Conservation (phyloP, 2,888 invertebrate genomes). For the Brachypterus glaber region DNA sequence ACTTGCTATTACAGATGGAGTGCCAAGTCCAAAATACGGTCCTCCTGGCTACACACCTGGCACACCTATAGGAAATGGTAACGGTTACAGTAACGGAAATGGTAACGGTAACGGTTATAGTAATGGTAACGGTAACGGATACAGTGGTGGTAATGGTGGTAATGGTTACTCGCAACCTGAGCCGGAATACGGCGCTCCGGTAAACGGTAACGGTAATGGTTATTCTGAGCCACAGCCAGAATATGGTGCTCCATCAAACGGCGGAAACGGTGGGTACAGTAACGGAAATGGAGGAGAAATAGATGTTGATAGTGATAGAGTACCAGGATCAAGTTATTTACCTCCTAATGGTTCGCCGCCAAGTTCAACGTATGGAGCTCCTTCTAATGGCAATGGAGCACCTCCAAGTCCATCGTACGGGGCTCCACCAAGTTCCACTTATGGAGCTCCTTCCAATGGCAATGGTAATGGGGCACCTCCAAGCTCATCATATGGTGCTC, state of each 20-base stretch:
- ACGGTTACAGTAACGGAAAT: constrained; percentile 16
- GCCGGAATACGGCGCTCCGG: constrained; percentile 38
- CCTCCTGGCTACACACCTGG: constrained; percentile 21
- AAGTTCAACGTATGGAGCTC: constrained; percentile 18
- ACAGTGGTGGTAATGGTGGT: constrained; percentile 16
- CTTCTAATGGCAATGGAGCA: constrained; percentile 25
- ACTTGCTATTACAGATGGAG: constrained; percentile 38
- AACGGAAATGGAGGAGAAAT: constrained; percentile 21
- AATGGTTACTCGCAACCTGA: constrained; percentile 19
- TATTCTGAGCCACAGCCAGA: constrained; percentile 3
- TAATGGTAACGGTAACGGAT: constrained; percentile 19
- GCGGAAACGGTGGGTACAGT: constrained; percentile 16
- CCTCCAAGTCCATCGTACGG: constrained; percentile 12
- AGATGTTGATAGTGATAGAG: constrained; percentile 29
- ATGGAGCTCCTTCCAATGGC: constrained; percentile 14
- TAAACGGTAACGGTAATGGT: constrained; percentile 24
- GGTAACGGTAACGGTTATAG: constrained; percentile 21
- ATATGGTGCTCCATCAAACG: constrained; percentile 7
- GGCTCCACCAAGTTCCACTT: constrained; percentile 14
- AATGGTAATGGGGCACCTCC: constrained; percentile 22
- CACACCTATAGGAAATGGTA: constrained; percentile 18
- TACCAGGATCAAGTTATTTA: constrained; percentile 27
- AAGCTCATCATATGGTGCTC: constrained; percentile 24
- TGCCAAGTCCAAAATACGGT: constrained; percentile 34
- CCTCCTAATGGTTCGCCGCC: constrained; percentile 23